These are phyloP conservation scores for Neodontobutis hainanensis DNA, from an alignment of 2,113 vertebrate species.

Conservation along the genomic window DNA sequence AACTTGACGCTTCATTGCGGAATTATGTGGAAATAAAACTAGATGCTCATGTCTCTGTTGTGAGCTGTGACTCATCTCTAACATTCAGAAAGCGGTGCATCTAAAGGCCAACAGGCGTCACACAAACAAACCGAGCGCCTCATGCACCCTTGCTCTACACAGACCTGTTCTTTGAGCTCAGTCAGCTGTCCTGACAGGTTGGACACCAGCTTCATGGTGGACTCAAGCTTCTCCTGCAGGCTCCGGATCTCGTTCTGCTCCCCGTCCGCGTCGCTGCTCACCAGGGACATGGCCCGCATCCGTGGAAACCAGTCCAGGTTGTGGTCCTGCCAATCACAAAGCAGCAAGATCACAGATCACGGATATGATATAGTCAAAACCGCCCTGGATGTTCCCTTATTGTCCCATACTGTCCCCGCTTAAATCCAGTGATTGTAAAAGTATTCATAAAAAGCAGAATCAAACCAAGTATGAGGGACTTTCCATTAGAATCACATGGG, in stretches of 20 bases:
- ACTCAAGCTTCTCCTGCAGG: slow-evolving; percentile 97
- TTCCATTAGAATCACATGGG: slow-evolving; percentile 61
- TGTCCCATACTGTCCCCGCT: slow-evolving; percentile 15
- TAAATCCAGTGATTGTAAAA: slow-evolving; percentile 36
- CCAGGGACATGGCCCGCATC: slow-evolving; percentile 97
- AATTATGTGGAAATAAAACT: too few relatives aligned
- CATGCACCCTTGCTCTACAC: slow-evolving; percentile 7
- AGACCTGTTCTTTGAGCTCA: slow-evolving; percentile 96
- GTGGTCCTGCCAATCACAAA: slow-evolving; percentile 82
- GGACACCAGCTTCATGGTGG: slow-evolving; percentile 94
- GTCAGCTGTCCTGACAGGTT: slow-evolving; percentile 95
- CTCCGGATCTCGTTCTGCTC: slow-evolving; percentile 97
- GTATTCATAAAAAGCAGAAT: slow-evolving; percentile 31
- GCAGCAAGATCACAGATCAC: background rate
- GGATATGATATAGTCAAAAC: too few relatives aligned
- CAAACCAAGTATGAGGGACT: slow-evolving; percentile 52
- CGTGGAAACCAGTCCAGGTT: slow-evolving; percentile 99
- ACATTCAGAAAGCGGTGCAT: slow-evolving; percentile 53
- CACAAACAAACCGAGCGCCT: slow-evolving; percentile 36
- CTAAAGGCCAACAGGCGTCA: slow-evolving; percentile 37
- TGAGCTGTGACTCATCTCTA: slow-evolving; percentile 64
- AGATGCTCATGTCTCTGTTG: slow-evolving; percentile 18
- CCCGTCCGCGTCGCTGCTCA: slow-evolving; percentile 95
- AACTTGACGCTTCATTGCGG: too few relatives aligned
- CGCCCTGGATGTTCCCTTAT: slow-evolving; percentile 9